Conservation (phyloP, 2,888 invertebrate species). For the Cerceris rybyensis region DNA sequence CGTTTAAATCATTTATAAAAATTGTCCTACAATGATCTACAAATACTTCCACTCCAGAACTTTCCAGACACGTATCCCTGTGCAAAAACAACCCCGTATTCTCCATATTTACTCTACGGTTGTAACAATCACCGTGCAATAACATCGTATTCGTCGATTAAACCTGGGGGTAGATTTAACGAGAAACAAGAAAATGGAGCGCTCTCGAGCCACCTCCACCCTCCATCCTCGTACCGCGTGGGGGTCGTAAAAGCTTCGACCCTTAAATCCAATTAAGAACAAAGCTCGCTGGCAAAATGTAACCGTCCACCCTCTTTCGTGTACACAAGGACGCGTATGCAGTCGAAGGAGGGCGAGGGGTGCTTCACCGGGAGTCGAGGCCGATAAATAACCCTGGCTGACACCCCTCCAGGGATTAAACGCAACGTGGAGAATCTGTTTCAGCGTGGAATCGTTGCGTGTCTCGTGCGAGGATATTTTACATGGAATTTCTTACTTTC, state of each 20-base stretch:
- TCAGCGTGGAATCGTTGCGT: no score
- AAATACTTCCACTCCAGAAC: no score
- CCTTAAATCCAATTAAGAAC: conserved; percentile 52
- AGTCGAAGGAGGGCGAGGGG: background rate
- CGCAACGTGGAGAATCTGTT: no score
- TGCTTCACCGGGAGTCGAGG: background rate
- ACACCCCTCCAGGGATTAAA: no score
- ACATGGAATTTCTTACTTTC: no score
- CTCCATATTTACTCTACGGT: no score
- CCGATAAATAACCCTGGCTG: no score
- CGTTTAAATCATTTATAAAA: no score
- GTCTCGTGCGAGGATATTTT: no score
- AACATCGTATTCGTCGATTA: background rate
- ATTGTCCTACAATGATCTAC: no score
- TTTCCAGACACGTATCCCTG: no score
- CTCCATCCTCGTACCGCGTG: background rate
- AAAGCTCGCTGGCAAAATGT: conserved; percentile 3
- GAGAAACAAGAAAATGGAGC: background rate
- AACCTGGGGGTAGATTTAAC: background rate
- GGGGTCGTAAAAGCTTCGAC: conserved; percentile 11
- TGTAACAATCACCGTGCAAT: background rate
- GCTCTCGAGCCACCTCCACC: background rate
- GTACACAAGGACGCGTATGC: background rate
- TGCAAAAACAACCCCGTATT: no score
- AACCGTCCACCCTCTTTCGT: background rate